Base-by-base conservation (phyloP, 2,797 vertebrate genomes). In the Hydrolagus colliei region DNA sequence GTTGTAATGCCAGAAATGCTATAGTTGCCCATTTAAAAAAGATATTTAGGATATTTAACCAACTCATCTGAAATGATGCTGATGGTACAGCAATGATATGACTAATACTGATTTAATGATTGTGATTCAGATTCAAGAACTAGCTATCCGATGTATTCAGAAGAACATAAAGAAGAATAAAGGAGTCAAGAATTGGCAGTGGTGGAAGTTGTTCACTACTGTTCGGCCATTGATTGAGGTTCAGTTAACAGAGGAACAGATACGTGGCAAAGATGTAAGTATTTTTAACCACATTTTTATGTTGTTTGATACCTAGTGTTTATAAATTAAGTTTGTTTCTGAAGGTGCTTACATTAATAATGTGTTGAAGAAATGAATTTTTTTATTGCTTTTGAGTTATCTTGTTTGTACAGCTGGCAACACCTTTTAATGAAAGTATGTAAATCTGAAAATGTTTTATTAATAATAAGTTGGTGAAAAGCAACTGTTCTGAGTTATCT, bases 121-220 rank as follows among this genome's bases (percentile, higher is more conserved):
- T 88, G 10, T 88, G 12, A 72, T 87, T 11, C 89, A 98, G 97
- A 95, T 98, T 90, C 97, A 98, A 90, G 95, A 97, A 92, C 91
- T 98, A 88, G 97, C 97, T 27, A 98, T 99, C 87, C 95, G 95
- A 63, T 99, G 98, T 35, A 94, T 97, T 82, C 96, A 97, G 93
- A 97, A 96, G 92, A 97, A 97, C 91, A 96, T 97, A 91, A 94
- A 95, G 90, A 98, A 98, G 94, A 99, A 98, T 92, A 94, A 92
- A 12, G 96, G 97, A 0, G 97, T 99, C 89, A 98, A 98, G 90
- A 93, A 88, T 89, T 99, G 97, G 98, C 96, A 95, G 32, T 99
- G 98, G 98, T 99, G 98, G 98, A 98, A 96, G 88, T 91, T 99
- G 85, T 98, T 99, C 90, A 98, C 96, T 86, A 98, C 96, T 0